A percentile compares a stretch with the other conserved stretches of the same genome.
Conservation (phyloP, 2,113 vertebrate species). For the Brachyhypopomus occidentalis region DNA sequence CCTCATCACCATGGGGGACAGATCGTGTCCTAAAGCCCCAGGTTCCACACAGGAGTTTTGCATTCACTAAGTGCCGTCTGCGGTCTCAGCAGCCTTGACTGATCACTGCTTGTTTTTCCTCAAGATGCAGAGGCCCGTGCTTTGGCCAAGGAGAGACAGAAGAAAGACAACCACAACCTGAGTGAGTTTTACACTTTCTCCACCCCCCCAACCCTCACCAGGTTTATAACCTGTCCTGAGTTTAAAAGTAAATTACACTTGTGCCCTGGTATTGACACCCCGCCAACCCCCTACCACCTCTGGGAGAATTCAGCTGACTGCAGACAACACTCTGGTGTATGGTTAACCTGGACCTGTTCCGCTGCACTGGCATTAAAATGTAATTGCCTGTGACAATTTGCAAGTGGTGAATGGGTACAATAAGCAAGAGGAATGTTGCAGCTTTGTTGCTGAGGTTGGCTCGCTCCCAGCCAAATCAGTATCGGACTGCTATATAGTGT, state of each 20-base stretch:
- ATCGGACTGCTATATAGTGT: conserved; percentile 9
- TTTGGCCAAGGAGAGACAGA: conserved; percentile 94
- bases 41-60: not conserved
- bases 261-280: conserved; percentile 24
- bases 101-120: conserved; percentile 66
- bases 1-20: not conserved
- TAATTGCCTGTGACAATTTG: conserved; percentile 69
- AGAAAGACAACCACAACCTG: conserved; percentile 98
- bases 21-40: not conserved
- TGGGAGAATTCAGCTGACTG: conserved; percentile 67
- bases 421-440: conserved; percentile 40
- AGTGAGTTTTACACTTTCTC: conserved; percentile 46
- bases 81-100: conserved; percentile 42
- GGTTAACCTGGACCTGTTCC: conserved; percentile 72
- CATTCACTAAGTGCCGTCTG: not conserved
- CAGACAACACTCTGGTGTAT: conserved; percentile 68
- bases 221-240: conserved; percentile 36
- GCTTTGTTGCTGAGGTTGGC: conserved; percentile 19
- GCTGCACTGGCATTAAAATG: conserved; percentile 71
- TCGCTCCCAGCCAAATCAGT: conserved; percentile 20
- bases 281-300: not conserved
- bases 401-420: conserved; percentile 44
- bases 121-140: conserved; percentile 89
- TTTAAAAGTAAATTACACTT: conserved; percentile 53
- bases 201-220: not conserved